A percentile compares a stretch with the other conserved stretches of the same genome.
These are phyloP conservation scores for Seira ritae DNA, from an alignment of 2,888 invertebrate species.

Conservation along the genomic window DNA sequence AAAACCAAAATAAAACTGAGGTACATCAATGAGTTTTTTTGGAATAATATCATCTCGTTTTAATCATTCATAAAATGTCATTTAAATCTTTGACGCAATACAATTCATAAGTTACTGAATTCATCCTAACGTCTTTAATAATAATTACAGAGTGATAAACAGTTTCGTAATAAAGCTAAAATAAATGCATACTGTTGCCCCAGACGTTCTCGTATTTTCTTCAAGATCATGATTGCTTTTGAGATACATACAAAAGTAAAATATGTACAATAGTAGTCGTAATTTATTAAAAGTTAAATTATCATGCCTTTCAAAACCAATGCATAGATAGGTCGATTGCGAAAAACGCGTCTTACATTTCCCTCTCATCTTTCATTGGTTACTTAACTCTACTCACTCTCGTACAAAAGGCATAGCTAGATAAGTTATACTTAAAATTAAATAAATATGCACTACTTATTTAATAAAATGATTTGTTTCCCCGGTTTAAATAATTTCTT, in stretches of 20 bases:
- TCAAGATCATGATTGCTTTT: constrained; percentile 42
- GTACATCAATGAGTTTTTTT: no score
- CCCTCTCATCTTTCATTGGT: background rate
- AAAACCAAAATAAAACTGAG: no score
- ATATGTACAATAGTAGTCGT: background rate
- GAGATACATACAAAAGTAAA: constrained; percentile 36
- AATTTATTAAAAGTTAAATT: background rate
- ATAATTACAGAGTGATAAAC: background rate
- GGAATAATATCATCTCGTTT: no score
- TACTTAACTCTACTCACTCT: background rate
- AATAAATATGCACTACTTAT: no score
- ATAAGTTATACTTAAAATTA: no score
- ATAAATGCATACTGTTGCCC: constrained; percentile 52
- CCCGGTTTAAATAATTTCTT: no score
- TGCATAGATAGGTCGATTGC: constrained; percentile 1
- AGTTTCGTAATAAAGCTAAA: constrained; percentile 7
- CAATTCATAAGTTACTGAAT: no score
- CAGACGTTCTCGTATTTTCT: constrained; percentile 19
- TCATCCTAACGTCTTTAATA: no score
- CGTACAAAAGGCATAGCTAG: no score
- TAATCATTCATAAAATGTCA: no score
- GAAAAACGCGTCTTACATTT: background rate
- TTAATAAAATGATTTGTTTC: no score
- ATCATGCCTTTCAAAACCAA: background rate
- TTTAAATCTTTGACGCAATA: no score